phyloP scores from a whole-genome alignment of 2,888 invertebrate genomes.

The Drosophila pullipes region DNA sequence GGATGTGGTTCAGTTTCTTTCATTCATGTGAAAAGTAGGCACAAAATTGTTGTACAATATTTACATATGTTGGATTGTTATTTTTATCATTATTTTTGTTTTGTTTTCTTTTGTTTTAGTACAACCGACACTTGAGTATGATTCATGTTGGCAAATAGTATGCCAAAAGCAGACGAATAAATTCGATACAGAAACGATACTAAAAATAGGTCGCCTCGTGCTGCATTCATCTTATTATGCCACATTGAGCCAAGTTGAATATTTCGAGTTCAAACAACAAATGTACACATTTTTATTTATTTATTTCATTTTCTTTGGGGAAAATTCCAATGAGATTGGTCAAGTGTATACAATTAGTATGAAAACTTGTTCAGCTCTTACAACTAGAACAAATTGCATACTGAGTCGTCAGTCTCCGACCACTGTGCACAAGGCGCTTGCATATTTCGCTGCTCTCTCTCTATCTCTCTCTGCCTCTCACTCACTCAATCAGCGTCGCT shows the following conservation, averaged over 20 bases:
- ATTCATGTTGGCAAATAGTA: conserved; percentile 42
- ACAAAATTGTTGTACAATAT: conserved; percentile 17
- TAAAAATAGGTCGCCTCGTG: conserved; percentile 43
- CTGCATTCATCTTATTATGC: conserved; percentile 22
- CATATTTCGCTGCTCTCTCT: conserved; percentile 14
- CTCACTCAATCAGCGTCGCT: neutral
- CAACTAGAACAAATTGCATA: conserved; percentile 10
- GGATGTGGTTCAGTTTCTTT: conserved; percentile 55
- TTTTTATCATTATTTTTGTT: neutral
- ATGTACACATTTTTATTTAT: neutral
- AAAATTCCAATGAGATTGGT: neutral
- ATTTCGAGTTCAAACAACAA: conserved; percentile 1
- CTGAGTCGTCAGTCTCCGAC: neutral
- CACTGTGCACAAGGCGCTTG: conserved; percentile 45
- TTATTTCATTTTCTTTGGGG: neutral
- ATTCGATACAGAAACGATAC: conserved; percentile 31
- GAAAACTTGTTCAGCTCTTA: neutral
- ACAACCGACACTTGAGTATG: conserved; percentile 37
- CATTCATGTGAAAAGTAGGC: conserved; percentile 43
- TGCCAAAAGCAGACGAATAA: conserved; percentile 44
- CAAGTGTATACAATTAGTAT: neutral
- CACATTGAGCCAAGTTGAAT: conserved; percentile 13
- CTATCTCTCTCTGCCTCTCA: neutral
- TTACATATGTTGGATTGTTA: neutral
- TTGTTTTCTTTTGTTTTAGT: conserved; percentile 10